Evolutionary conservation across 1,140 invertebrate genomes (phyloP), one percentile per base, ranked within the genome.

Genomic region (Drosophila pandora): DNA sequence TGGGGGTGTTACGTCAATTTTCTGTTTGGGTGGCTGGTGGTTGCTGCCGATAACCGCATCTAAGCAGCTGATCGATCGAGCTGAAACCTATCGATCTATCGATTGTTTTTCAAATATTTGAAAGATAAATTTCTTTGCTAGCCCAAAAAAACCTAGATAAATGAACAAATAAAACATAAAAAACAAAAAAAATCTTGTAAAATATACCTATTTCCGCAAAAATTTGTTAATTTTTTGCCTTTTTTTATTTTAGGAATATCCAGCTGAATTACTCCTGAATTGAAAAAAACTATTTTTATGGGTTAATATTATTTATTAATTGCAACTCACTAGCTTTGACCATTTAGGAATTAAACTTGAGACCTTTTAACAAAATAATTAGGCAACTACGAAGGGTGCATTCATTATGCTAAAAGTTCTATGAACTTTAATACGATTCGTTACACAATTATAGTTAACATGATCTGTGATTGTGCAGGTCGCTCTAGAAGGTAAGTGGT

Each of bases 381-480:
- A 48, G 22, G 37, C 37, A 64, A 73, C 48, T 59, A 73, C 45
- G 39, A 53, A 43, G 43, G 54, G 53, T 60, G 61, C 50, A 63
- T 61, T 34, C 10, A 56, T 59, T 34, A 52, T 54, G 47, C 43
- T 53, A 52, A 52, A 63, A 50, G 70, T 83, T 83, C 80, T 79
- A 59, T 34, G 79, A 82, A 83, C 79, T 79, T 74, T 55, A 45
- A 72, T 49, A 34, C 37, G 37, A 39, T 67, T 59, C 22, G 50
- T 48, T 67, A 39, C 32, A 48, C 50, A 69, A 69, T 57, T 49
- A 28, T n/a, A 56, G 30, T 59, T 52, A 63, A 57, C 54, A 59
- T 59, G 50, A 49, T 75, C 30, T 32, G 65, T 87, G 82, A 85
- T 85, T 85, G 82, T 87, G 82, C 78, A 85, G 59, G 70, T 63